Percentiles rank a stretch among this genome's conserved stretches.
phyloP scores from a whole-genome alignment of 2,888 invertebrate species.

The Steinernema hermaphroditum region DNA sequence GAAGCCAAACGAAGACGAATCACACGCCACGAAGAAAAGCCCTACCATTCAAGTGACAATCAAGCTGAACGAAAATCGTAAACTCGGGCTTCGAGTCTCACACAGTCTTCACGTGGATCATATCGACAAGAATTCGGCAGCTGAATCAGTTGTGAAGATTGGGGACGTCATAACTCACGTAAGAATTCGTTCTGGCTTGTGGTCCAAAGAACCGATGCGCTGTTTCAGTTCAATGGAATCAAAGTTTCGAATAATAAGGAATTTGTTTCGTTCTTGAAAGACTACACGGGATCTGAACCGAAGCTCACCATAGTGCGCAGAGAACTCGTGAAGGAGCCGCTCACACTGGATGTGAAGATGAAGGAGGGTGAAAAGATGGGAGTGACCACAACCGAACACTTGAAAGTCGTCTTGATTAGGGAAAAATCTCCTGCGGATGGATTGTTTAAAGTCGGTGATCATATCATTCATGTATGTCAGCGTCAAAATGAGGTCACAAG shows the following conservation, averaged over 20 bases:
- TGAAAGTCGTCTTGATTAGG: background rate
- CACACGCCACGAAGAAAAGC: no score
- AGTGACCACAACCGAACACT: background rate
- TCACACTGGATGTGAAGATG: background rate
- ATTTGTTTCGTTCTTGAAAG: conserved; percentile 1
- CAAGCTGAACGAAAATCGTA: no score
- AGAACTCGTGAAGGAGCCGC: background rate
- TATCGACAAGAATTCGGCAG: no score
- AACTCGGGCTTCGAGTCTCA: no score
- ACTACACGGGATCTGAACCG: background rate
- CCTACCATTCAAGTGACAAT: no score
- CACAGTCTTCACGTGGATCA: no score
- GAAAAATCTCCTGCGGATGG: conserved; percentile 5
- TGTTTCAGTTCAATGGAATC: conserved; percentile 20
- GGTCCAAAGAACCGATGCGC: no score
- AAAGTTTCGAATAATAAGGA: conserved; percentile 2
- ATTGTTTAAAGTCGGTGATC: background rate
- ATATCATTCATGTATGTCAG: conserved; percentile 12
- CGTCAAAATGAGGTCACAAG: no score
- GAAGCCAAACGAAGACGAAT: no score
- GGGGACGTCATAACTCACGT: no score
- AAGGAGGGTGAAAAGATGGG: background rate
- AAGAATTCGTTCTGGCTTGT: no score
- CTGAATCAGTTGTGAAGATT: no score
- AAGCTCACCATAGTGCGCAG: background rate